Base-by-base conservation (phyloP, 1,140 invertebrate species). In the Euwallacea similis region DNA sequence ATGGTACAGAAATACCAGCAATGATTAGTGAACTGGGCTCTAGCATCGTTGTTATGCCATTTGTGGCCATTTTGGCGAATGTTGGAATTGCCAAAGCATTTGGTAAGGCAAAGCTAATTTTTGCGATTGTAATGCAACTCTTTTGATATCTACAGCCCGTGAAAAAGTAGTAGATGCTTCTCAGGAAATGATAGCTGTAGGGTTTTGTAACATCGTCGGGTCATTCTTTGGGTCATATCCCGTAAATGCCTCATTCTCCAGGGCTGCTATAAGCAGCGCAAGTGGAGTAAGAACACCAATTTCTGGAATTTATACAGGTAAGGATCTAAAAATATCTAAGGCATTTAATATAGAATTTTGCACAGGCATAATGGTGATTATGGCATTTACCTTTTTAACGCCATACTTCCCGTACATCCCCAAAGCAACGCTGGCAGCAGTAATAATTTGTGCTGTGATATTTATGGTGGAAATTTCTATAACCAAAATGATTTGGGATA, bases 31-130 rank as follows among this genome's bases (percentile, higher is more conserved):
- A 88, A 71, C 83, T 94, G 60, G 89, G 90, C 33, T 86, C 88
- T 33, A 89, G 89, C 1, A 84, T 95, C 7, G 75, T 91, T 54
- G 85, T 94, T 15, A 83, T 94, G 66, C 92, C 93, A n/a, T 80
- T 95, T 44, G 87, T 95, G 21, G 92, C 92, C 54, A 88, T 94
- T 7, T 83, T 95, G 16, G 92, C 93, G 58, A 93, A 94, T 76
- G 91, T 94, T 66, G 93, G 93, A 21, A 94, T 95, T 76, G 93
- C 93, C 7, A 96, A 95, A 83, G 90, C 91, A 8, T 95, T 95
- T 79, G 85, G 90, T 92, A 81, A 85, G 86, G 54, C 8, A 41
- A 60, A 11, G 11, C 21, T 10, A 60, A 2, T 33, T 33, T 33
- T 4, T 4, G 4, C 4, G 21, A 33, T 33, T 33, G 21, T 33